Percentiles rank a stretch among this genome's conserved stretches.
These are phyloP conservation scores for Mellivora capensis DNA, from an alignment of 2,113 vertebrate species.

Conservation along the genomic window DNA sequence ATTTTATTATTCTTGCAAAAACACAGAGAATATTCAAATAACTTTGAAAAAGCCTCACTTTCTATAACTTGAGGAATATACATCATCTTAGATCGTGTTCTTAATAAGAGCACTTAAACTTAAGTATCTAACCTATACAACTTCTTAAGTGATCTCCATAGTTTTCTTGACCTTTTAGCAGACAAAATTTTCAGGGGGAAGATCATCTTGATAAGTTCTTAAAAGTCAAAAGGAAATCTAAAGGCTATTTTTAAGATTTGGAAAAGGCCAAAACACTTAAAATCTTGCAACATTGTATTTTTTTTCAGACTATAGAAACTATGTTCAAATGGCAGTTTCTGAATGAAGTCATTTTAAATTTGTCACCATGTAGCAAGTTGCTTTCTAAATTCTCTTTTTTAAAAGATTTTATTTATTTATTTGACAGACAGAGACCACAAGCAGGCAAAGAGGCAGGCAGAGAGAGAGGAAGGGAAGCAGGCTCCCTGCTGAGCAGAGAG, in stretches of 20 bases:
- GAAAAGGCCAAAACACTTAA: slow-evolving; percentile 64
- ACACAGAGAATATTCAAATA: not conserved
- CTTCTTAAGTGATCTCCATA: not conserved
- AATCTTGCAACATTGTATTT: slow-evolving; percentile 29
- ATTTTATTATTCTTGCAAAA: not conserved
- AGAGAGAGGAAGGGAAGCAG: too few relatives aligned
- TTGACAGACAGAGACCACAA: too few relatives aligned
- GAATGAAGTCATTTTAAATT: slow-evolving; percentile 22
- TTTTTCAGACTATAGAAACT: not conserved
- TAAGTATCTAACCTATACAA: not conserved
- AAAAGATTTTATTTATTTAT: too few relatives aligned
- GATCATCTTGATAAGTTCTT: slow-evolving; percentile 26
- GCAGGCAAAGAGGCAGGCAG: too few relatives aligned
- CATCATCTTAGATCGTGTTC: slow-evolving; percentile 24
- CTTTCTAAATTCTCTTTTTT: not conserved
- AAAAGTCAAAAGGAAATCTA: slow-evolving; percentile 61
- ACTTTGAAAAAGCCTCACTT: not conserved
- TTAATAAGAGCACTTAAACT: not conserved
- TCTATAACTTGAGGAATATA: not conserved
- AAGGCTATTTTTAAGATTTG: slow-evolving; percentile 51
- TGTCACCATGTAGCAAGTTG: not conserved
- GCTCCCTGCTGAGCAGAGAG: too few relatives aligned
- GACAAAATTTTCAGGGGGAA: slow-evolving; percentile 38
- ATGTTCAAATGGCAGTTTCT: slow-evolving; percentile 17
- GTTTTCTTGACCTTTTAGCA: slow-evolving; percentile 50